phyloP scores from a whole-genome alignment of 2,797 vertebrate species.

The Sebastes ruberrimus region DNA sequence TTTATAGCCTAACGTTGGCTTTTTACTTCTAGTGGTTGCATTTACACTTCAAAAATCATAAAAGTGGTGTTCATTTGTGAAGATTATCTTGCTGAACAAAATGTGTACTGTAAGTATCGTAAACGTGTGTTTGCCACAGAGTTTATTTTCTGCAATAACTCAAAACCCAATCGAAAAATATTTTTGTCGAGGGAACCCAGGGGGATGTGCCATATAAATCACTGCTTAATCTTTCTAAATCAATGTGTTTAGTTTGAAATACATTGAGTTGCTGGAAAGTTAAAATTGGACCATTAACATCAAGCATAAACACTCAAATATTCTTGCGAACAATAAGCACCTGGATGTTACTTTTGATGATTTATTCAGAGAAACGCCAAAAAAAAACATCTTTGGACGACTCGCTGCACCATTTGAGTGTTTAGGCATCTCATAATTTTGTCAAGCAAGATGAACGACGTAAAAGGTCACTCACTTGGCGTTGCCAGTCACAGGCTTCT shows the following conservation, averaged over 20 bases:
- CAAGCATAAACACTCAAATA: slow-evolving; percentile 40
- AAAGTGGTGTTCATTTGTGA: too few species aligned
- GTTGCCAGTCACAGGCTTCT: slow-evolving; percentile 89
- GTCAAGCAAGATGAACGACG: slow-evolving; percentile 9
- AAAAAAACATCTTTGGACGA: not conserved
- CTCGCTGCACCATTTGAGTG: slow-evolving; percentile 25
- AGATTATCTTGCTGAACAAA: too few species aligned
- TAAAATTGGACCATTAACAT: not conserved
- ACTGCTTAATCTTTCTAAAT: not conserved
- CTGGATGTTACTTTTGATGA: not conserved
- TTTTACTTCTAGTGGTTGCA: not conserved
- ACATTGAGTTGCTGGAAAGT: not conserved
- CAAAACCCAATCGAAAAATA: not conserved
- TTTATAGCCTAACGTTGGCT: not conserved
- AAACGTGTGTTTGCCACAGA: not conserved
- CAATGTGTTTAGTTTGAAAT: not conserved
- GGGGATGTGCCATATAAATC: slow-evolving; percentile 33
- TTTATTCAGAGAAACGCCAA: not conserved
- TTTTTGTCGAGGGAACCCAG: too few species aligned
- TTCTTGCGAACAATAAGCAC: not conserved
- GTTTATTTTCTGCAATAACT: not conserved
- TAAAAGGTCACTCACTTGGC: slow-evolving; percentile 90
- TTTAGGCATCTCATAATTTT: slow-evolving; percentile 23
- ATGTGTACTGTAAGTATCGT: not conserved
- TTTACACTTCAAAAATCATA: too few species aligned